A percentile compares a stretch with the other conserved stretches of the same genome.
Evolutionary conservation across 2,113 vertebrate species (phyloP).

Genomic region (Trogon surrucura): DNA sequence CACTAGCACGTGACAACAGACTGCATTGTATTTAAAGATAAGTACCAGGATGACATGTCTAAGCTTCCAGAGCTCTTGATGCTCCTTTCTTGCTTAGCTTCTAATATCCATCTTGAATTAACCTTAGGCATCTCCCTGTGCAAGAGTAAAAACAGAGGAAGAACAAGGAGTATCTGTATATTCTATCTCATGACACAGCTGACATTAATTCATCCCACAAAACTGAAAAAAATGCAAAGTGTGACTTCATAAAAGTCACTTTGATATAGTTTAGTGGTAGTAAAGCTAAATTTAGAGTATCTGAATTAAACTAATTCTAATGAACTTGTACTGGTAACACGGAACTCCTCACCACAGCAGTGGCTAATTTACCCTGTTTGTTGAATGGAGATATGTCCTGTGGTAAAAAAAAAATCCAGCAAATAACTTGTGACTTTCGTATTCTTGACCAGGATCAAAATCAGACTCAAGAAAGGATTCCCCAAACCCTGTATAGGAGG

Average conservation of each 20-base stretch:
- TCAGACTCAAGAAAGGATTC: not conserved
- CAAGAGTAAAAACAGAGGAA: not conserved
- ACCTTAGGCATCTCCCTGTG: not conserved
- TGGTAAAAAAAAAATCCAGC: not conserved
- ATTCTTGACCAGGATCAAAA: not conserved
- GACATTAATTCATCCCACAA: not conserved
- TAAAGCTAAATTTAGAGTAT: not conserved
- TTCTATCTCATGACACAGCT: not conserved
- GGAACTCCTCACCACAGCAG: not conserved
- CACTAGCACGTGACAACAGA: constrained; percentile 17
- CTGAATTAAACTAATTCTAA: not conserved
- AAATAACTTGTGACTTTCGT: not conserved
- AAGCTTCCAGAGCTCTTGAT: not conserved
- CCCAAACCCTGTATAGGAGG: not conserved
- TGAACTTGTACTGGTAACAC: not conserved
- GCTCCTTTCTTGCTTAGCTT: not conserved
- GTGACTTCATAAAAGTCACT: not conserved
- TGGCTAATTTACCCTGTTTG: not conserved
- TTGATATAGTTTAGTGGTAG: not conserved
- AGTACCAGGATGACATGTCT: not conserved
- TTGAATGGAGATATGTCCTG: not conserved
- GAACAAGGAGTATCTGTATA: not conserved
- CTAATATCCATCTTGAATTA: not conserved
- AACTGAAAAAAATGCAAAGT: not conserved
- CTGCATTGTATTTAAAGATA: constrained; percentile 28